Base-by-base conservation (phyloP, 1,140 invertebrate genomes). In the Aphelinus atriplicis region DNA sequence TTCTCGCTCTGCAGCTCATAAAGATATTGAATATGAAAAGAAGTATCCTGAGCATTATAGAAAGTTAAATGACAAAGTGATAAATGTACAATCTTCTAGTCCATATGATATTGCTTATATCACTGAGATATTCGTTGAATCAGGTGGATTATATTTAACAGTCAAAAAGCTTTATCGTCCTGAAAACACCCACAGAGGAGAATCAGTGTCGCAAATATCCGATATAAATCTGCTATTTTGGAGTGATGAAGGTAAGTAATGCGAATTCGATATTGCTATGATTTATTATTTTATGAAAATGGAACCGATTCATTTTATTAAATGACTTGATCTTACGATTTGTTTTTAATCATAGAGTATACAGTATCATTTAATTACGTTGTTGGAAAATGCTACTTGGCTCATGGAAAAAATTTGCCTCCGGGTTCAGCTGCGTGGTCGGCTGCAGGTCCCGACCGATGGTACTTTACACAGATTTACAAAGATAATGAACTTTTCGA, bases 221-320 rank as follows among this genome's bases (percentile, higher is more conserved):
- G 93, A 96, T 84, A 81, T 95, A 3, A 95, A 95, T 83, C 84
- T 93, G 58, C 81, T 96, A 0, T 96, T 93, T 85, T 95, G 93
- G 92, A 93, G 91, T 64, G 89, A 94, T 42, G 93, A 95, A 89
- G 90, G 93, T 89, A 88, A 85, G 26, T 26, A 26, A 26, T 26
- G 26, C 26, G 26, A 26, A 26, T 26, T 26, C 26, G 26, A 26
- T 71, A 45, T 71, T 45, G 6, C 0, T 51, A 65, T 43, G n/a
- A 51, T 51, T 51, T 67, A 3, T 67, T 63, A 48, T 60, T 58
- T 68, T n/a, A 55, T 56, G 9, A 43, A 50, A 3, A 26, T 26
- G 26, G 26, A 46, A 45, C 46, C 46, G 43, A 45, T 63, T 63
- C 46, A 46, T 9, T 9, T 60, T 60, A 4, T 6, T 60, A 4